A percentile compares a stretch with the other conserved stretches of the same genome.
These are phyloP conservation scores for Leguminivora glycinivorella DNA, from an alignment of 1,140 invertebrate genomes.

Conservation along the genomic window DNA sequence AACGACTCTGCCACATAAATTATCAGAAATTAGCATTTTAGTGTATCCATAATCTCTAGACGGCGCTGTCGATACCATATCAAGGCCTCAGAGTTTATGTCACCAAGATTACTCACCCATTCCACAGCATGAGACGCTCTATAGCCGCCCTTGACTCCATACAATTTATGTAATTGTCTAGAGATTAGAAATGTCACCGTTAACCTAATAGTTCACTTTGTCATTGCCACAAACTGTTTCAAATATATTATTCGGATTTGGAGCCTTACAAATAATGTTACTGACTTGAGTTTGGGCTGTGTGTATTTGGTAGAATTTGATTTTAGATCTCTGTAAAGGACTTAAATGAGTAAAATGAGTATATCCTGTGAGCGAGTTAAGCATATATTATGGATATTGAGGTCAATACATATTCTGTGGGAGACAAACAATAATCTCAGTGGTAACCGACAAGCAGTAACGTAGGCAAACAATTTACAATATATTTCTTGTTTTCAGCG, in stretches of 20 bases:
- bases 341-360: not conserved
- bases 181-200: slow-evolving; percentile 7
- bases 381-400: not conserved
- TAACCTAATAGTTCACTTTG: slow-evolving; percentile 7
- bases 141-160: not conserved
- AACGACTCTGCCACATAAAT: not conserved
- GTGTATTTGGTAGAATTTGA: not conserved
- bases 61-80: not conserved
- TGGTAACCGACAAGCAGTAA: too few relatives aligned
- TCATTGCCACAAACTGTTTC: not conserved
- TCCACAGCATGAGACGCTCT: not conserved
- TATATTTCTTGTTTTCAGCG: too few relatives aligned
- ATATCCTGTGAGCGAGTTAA: not conserved
- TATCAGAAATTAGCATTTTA: not conserved
- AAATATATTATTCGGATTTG: not conserved
- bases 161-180: slow-evolving; percentile 4
- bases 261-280: not conserved
- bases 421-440: not conserved
- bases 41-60: slow-evolving; percentile 5
- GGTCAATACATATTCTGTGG: slow-evolving; percentile 40
- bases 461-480: too few relatives aligned
- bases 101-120: not conserved
- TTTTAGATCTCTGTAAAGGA: not conserved
- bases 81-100: not conserved
- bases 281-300: not conserved